Conservation (phyloP, 2,113 vertebrate species). For the Ciconia stormi region DNA sequence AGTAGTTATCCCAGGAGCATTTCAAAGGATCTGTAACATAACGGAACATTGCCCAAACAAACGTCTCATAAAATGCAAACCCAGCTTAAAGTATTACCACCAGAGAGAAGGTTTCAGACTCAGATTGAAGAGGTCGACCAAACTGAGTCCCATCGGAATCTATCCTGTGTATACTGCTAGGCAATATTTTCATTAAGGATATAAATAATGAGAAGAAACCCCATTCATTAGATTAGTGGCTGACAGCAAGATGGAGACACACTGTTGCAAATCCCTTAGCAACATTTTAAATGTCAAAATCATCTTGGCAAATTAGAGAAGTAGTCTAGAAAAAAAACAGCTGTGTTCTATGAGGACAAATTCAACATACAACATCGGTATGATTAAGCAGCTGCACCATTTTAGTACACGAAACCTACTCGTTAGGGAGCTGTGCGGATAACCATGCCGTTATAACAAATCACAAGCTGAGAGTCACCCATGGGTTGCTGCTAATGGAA, state of each 20-base stretch:
- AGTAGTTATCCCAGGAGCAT: background rate
- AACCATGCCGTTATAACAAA: accelerated
- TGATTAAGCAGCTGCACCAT: background rate
- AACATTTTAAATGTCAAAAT: background rate
- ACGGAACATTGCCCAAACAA: too few relatives aligned
- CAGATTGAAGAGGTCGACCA: background rate
- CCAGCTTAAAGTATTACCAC: background rate
- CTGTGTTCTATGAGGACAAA: background rate
- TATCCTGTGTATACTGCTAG: too few relatives aligned
- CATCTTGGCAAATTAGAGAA: background rate
- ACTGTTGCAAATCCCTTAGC: too few relatives aligned
- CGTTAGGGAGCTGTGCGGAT: accelerated
- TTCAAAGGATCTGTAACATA: background rate
- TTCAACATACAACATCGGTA: accelerated
- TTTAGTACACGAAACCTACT: background rate
- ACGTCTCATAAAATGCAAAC: background rate
- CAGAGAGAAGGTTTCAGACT: background rate
- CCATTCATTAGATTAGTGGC: too few relatives aligned
- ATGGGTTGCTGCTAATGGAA: accelerated
- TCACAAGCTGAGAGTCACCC: too few relatives aligned
- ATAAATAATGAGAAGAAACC: background rate
- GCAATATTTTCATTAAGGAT: background rate
- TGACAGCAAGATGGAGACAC: background rate
- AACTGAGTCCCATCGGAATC: accelerated
- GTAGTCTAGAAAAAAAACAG: too few relatives aligned